Conservation (phyloP, 2,113 vertebrate genomes). For the Lichenostomus cassidix region DNA sequence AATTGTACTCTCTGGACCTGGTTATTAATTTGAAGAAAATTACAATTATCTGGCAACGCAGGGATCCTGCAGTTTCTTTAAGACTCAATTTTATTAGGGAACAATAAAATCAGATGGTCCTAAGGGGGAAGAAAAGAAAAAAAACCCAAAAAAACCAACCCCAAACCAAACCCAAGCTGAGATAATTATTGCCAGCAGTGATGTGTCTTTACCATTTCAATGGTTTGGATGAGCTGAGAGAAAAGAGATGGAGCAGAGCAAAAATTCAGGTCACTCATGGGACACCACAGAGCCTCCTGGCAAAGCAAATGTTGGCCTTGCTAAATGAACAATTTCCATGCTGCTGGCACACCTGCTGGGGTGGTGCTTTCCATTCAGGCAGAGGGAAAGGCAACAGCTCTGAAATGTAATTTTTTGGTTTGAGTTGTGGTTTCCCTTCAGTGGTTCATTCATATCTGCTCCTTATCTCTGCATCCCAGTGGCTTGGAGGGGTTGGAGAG, state of each 20-base stretch:
- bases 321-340: background rate
- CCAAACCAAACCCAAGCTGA: background rate
- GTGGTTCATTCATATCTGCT: background rate
- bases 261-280: background rate
- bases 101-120: background rate
- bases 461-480: background rate
- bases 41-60: background rate
- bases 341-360: background rate
- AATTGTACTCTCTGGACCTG: conserved; percentile 23
- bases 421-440: background rate
- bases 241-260: background rate
- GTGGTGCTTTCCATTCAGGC: background rate
- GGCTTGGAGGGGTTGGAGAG: background rate
- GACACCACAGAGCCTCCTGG: background rate
- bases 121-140: too few relatives aligned
- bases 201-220: background rate
- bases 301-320: background rate
- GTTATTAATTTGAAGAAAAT: conserved; percentile 41
- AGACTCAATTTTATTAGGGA: conserved; percentile 40
- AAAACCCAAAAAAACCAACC: background rate
- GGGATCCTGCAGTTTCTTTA: background rate
- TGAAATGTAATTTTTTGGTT: background rate
- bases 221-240: background rate
- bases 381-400: background rate
- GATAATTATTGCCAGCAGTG: background rate